Evolutionary conservation across 2,113 vertebrate species (phyloP), one percentile per base, ranked within the genome.

Genomic region (Elaphurus davidianus): DNA sequence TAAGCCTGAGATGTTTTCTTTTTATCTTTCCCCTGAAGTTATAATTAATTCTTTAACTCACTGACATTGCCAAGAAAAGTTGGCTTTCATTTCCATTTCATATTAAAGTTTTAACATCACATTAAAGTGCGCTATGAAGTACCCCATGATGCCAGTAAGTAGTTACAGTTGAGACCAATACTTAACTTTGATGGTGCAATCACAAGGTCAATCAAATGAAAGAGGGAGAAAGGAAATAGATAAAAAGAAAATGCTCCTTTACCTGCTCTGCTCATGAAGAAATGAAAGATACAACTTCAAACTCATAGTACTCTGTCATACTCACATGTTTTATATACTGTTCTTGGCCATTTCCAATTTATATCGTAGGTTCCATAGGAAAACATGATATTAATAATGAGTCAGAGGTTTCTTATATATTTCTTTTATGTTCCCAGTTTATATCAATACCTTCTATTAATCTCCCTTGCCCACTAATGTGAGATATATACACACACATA

Each of bases 41-140:
- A 85, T 94, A 98, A 86, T 97, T 97, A 91, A 95, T 97, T 96
- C 96, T 92, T 97, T 96, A 92, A 91, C 71, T 97, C 60, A 47
- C 89, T 54, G 86, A 84, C 27, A 54, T 55, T 93, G 96, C 96
- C 97, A 93, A 90, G 94, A 89, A 64, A 95, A 95, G 55, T 85
- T 98, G 97, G 97, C 95, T 97, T 76, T 95, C 71, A 57, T 94
- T 95, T 97, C 97, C 85, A 47, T 60, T 74, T 67, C 52, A 85
- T 91, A 94, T 98, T 97, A 98, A 96, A 96, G 94, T 97, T 97
- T 97, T 94, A 98, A 95, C 87, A 97, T 96, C 83, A 74, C 93
- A 87, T 96, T 97, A 92, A 98, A 96, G 43, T 94, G 36, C 3
- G 5, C 90, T 76, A 40, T 96, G 87, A 91, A 95, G 78, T 93